A percentile compares a stretch with the other conserved stretches of the same genome.
These are phyloP conservation scores for Macrobrachium nipponense DNA, from an alignment of 1,140 invertebrate genomes.

Conservation along the genomic window DNA sequence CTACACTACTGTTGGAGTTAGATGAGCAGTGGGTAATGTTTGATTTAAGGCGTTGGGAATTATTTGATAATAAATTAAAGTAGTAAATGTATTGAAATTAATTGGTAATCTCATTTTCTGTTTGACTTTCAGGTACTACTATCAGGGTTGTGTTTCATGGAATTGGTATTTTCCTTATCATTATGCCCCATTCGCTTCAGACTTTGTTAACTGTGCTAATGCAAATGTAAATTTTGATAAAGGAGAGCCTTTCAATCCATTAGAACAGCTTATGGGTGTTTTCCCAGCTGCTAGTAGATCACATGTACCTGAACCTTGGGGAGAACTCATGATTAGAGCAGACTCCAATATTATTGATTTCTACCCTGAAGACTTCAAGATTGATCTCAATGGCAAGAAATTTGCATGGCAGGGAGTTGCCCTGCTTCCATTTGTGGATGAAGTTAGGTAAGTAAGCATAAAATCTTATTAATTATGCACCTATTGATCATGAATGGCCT, in stretches of 20 bases:
- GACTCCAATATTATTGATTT: slow-evolving; percentile 98
- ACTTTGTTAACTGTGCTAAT: slow-evolving; percentile 93
- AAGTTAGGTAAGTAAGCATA: slow-evolving; percentile 71
- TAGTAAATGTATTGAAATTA: too few species aligned
- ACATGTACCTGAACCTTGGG: slow-evolving; percentile 94
- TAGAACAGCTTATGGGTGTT: slow-evolving; percentile 99
- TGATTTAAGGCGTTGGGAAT: too few species aligned
- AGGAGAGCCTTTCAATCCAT: slow-evolving; percentile 92
- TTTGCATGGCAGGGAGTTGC: slow-evolving; percentile 99
- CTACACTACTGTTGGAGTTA: too few species aligned
- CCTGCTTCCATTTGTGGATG: slow-evolving; percentile 97
- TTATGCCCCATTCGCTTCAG: slow-evolving; percentile 99
- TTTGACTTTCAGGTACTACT: slow-evolving; percentile 62
- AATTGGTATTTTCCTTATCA: slow-evolving; percentile 99
- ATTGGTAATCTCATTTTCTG: not conserved
- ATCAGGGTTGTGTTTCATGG: slow-evolving; percentile 96
- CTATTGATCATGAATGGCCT: too few species aligned
- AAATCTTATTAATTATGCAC: not conserved
- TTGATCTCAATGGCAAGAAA: slow-evolving; percentile 99
- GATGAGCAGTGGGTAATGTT: too few species aligned
- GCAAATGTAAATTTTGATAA: slow-evolving; percentile 67
- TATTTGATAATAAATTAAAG: too few species aligned
- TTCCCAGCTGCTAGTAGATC: slow-evolving; percentile 96
- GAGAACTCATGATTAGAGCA: slow-evolving; percentile 91
- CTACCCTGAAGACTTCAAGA: slow-evolving; percentile 98